Base-by-base conservation (phyloP, 2,888 invertebrate genomes). In the Ashinkailepas kermadecensis region DNA sequence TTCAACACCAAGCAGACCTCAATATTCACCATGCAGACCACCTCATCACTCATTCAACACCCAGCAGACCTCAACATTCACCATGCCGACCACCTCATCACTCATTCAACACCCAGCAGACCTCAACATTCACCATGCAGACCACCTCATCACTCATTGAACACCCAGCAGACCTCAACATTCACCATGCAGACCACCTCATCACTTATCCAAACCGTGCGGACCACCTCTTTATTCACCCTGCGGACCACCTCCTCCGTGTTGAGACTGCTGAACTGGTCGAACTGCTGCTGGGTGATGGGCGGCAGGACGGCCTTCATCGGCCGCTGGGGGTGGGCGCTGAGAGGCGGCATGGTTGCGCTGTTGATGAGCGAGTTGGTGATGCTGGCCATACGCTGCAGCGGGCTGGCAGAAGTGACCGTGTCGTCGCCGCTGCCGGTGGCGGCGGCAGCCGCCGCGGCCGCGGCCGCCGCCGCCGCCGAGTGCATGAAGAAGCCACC, bases 281-380 rank as follows among this genome's bases (percentile, higher is more conserved):
- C 99, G 88, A 99, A 99, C 87, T 99, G 98, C 86, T 99, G 97
- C 87, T 99, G 99, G 0, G 98, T 98, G 85, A 99, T 97, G 7
- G 99, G 98, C 78, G 98, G 97, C 85, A 99, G 91, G 80, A 99
- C 97, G 62, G 97, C 97, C 89, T 97, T 96, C 86, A 97, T 91
- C 23, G 97, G 97, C 85, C 97, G 90, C 87, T 95, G 95, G 21
- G 82, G 80, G 78, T 83, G 81, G 62, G 82, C 79, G 25, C 80
- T 58, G 64, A 57, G 80, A 64, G 81, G 58, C n/a, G 83, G 74
- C 79, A 84, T 82, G 67, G 82, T 74, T 18, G 85, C 83, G 54
- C 84, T 84, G 56, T 95, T 95, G 87, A 97, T 96, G 85, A 98
- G 90, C 84, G 97, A 97, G 88, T 98, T 98, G 79, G 98, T 98